These are phyloP conservation scores for Beaufortia kweichowensis DNA, from an alignment of 2,113 vertebrate species.

Conservation along the genomic window DNA sequence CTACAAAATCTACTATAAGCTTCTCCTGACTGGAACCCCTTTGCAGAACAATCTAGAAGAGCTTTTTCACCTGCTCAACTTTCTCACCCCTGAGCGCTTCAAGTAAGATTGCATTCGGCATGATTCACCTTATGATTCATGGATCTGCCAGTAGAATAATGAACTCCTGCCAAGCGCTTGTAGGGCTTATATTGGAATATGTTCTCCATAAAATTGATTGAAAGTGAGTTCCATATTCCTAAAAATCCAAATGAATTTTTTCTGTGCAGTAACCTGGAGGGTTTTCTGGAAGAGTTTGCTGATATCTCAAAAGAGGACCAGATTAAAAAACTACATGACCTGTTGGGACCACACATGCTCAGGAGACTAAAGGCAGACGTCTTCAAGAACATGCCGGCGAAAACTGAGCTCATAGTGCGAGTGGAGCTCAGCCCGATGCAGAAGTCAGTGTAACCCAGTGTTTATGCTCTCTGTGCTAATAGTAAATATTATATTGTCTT, in stretches of 20 bases:
- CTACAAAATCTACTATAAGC: slow-evolving; percentile 98
- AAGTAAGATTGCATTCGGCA: slow-evolving; percentile 79
- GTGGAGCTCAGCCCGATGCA: slow-evolving; percentile 99
- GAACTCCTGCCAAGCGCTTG: slow-evolving; percentile 3
- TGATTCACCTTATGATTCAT: slow-evolving; percentile 30
- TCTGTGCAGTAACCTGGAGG: slow-evolving; percentile 89
- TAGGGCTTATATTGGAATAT: slow-evolving; percentile 1
- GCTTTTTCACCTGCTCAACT: slow-evolving; percentile 97
- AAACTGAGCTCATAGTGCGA: slow-evolving; percentile 94
- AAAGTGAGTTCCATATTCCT: not conserved
- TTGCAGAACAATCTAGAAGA: slow-evolving; percentile 99
- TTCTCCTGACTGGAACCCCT: slow-evolving; percentile 94
- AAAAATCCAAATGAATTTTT: slow-evolving; percentile 2
- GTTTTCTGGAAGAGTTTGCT: slow-evolving; percentile 97
- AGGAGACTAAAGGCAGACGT: slow-evolving; percentile 92
- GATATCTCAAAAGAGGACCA: slow-evolving; percentile 99
- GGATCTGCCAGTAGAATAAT: slow-evolving; percentile 9
- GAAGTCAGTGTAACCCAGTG: slow-evolving; percentile 78
- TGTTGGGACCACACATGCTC: slow-evolving; percentile 97
- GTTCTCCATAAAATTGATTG: slow-evolving; percentile 1
- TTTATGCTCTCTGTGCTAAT: not conserved
- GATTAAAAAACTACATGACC: slow-evolving; percentile 97
- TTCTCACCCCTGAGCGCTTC: slow-evolving; percentile 94
- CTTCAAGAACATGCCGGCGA: slow-evolving; percentile 99
- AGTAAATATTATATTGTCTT: too few relatives aligned